Base-by-base conservation (phyloP, 2,888 invertebrate species). In the Odontomyia ornata region DNA sequence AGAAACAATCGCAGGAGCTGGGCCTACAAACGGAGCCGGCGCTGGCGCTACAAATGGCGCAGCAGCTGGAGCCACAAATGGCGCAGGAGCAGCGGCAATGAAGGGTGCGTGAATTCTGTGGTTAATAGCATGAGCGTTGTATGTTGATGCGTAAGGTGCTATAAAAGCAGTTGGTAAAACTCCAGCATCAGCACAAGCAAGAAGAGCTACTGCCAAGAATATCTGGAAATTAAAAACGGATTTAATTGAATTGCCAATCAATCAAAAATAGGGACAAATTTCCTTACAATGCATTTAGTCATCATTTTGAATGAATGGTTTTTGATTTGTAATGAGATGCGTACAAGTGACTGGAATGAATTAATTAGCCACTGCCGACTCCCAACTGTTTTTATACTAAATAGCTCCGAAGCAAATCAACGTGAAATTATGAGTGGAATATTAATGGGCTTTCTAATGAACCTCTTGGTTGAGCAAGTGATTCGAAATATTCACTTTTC, bases 121-220 rank as follows among this genome's bases (percentile, higher is more conserved):
- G 86, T 93, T 93, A 76, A 93, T 89, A 23, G 91, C 88, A 82
- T 93, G 93, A 0, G 93, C 93, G 78, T 92, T 93, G 86, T 92
- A 94, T 15, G 92, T 93, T 81, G 90, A 91, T 75, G 93, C 93
- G 81, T 93, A 93, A 1, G 93, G 93, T 0, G 93, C 91, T 2
- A 93, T 88, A 77, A 90, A 89, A 73, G 90, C 89, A 2, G 91
- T 82, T 18, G 47, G 78, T 18, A 86, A 81, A 47, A 82, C 82
- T 77, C 84, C 83, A 81, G 83, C 78, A 69, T 84, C 82, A 25
- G 82, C 79, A 83, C 88, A 62, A 86, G 87, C 56, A 76, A 82
- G 78, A 28, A 82, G 80, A n/a, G 83, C 83, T 62, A 83, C 60
- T 23, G 84, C 80, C 71, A 82, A 80, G 75, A 85, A 78, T 72